A percentile compares a stretch with the other conserved stretches of the same genome.
Evolutionary conservation across 2,888 invertebrate species (phyloP).

Genomic region (Amphipyra berbera): DNA sequence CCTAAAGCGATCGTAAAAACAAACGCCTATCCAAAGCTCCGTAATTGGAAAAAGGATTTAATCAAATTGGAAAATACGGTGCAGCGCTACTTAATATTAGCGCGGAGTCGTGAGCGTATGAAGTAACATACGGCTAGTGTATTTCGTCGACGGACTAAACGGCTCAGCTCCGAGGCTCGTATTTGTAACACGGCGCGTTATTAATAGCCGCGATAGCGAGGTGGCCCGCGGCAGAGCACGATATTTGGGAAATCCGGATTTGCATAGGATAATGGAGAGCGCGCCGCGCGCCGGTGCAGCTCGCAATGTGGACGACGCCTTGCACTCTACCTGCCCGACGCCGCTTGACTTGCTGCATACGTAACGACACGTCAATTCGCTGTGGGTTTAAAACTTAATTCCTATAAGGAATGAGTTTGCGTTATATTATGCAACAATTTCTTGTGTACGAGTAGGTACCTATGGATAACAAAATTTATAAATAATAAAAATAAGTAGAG

Average conservation of each 20-base stretch:
- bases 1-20: constrained; percentile 61
- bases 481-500: background rate
- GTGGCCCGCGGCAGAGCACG: constrained; percentile 84
- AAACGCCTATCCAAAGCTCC: constrained; percentile 57
- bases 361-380: constrained; percentile 51
- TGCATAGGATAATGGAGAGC: constrained; percentile 86
- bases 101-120: constrained; percentile 64
- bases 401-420: constrained; percentile 34
- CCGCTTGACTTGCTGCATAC: constrained; percentile 62
- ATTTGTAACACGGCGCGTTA: constrained; percentile 85
- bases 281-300: constrained; percentile 61
- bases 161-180: constrained; percentile 77
- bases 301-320: constrained; percentile 68
- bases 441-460: background rate
- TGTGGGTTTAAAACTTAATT: constrained; percentile 50
- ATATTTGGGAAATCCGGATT: constrained; percentile 88
- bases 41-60: constrained; percentile 69
- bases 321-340: constrained; percentile 58
- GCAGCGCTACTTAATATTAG: constrained; percentile 67
- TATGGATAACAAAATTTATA: background rate
- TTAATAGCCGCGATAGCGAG: constrained; percentile 87
- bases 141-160: constrained; percentile 81
- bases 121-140: constrained; percentile 80
- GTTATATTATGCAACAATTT: constrained; percentile 8
- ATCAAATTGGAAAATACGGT: constrained; percentile 67